Evolutionary conservation across 2,888 invertebrate genomes (phyloP), one percentile per base, ranked within the genome.

Genomic region (Nematopogon swammerdamellus): DNA sequence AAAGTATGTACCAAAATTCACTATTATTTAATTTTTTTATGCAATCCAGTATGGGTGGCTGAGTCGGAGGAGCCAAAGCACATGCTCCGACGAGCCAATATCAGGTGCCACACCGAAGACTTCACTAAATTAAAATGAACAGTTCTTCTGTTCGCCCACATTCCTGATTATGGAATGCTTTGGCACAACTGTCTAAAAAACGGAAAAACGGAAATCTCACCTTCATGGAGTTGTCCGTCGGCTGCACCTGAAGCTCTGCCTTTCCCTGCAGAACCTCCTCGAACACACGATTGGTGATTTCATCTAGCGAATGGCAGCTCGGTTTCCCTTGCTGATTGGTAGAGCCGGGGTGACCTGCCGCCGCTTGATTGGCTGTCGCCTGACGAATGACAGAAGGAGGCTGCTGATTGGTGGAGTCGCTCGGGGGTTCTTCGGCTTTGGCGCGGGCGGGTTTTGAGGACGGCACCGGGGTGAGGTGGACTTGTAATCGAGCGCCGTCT

Each of bases 231-330:
- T 79, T 81, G 57, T 84, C 54, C 16, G 43, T 51, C 44, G 55
- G 57, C 36, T 29, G 50, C 8, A 51, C 42, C 51, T 65, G 70
- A 8, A 69, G 67, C 54, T 83, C 82, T 1, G 80, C 72, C 62
- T 87, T 84, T 50, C 85, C 87, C 57, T 88, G 87, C 51, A 89
- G 68, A 51, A 90, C 72, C 57, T 89, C 89, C 65, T 88, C 88
- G 62, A 89, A 90, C 45, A 89, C 88, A 67, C 85, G 83, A 67
- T 89, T 89, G 4, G 89, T 89, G 49, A 90, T 86, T 68, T 89
- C 89, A 58, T 89, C 88, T 47, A 88, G 65, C n/a, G 77, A 77
- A 18, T 76, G 72, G 10, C 36, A 36, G 3, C 36, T 36, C 14
- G 3, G 36, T 14, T 36, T 36, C 6, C 11, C 11, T 25, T 25